Conservation (phyloP, 2,888 invertebrate genomes). For the Thalpophila matura region DNA sequence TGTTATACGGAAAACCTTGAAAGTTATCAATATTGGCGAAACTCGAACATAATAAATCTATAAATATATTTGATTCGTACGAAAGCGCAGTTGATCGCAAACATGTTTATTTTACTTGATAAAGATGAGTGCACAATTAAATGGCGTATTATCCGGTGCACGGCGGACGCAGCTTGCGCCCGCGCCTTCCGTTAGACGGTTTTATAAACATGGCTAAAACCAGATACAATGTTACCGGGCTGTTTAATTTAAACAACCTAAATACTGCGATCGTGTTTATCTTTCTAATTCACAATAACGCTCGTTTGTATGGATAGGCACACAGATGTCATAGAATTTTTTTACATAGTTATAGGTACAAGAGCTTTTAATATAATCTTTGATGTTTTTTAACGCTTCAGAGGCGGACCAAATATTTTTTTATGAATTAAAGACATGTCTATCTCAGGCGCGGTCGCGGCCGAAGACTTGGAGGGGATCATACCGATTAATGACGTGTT, state of each 20-base stretch:
- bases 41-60: too few relatives aligned
- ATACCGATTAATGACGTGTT: too few relatives aligned
- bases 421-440: constrained; percentile 1
- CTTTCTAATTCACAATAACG: constrained; percentile 31
- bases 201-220: constrained; percentile 57
- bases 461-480: too few relatives aligned
- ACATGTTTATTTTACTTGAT: constrained; percentile 38
- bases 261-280: constrained; percentile 43
- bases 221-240: constrained; percentile 38
- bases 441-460: too few relatives aligned
- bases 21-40: neutral
- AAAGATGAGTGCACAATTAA: constrained; percentile 65
- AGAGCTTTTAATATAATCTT: neutral
- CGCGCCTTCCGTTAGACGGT: constrained; percentile 75
- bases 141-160: constrained; percentile 71
- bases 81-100: constrained; percentile 21
- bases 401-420: too few relatives aligned
- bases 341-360: neutral
- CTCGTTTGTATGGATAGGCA: neutral
- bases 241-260: constrained; percentile 44
- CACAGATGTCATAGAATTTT: neutral
- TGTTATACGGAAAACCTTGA: neutral
- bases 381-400: neutral
- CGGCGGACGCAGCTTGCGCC: constrained; percentile 80
- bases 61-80: constrained; percentile 3